Evolutionary conservation across 2,797 vertebrate species (phyloP).

Genomic region (Choloepus didactylus): DNA sequence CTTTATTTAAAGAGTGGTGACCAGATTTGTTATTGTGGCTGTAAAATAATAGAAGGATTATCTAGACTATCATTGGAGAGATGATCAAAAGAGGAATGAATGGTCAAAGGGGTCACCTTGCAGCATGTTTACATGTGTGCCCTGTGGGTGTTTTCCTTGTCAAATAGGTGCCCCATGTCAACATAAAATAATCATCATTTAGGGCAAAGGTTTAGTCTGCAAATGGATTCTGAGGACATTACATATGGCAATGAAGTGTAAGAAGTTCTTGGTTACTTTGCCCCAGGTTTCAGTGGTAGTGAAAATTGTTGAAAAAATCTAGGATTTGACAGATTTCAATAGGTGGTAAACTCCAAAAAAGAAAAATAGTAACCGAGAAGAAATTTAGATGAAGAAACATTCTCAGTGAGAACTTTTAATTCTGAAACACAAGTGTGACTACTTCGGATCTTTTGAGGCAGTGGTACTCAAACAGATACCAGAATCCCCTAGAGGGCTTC

Average conservation of each 20-base stretch:
- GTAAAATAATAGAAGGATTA: slow-evolving; percentile 6
- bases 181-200: slow-evolving; percentile 51
- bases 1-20: slow-evolving; percentile 3
- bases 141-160: slow-evolving; percentile 20
- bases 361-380: neutral
- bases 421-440: slow-evolving; percentile 21
- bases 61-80: neutral
- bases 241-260: neutral
- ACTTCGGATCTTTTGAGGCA: neutral
- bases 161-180: slow-evolving; percentile 17
- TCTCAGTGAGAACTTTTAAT: neutral
- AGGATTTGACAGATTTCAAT: slow-evolving; percentile 16
- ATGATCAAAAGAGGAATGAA: neutral
- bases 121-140: neutral
- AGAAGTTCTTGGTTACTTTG: neutral
- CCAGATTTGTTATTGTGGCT: slow-evolving; percentile 4
- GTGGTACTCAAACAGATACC: neutral
- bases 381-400: neutral
- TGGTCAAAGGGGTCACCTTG: neutral
- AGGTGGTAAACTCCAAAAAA: neutral
- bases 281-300: neutral
- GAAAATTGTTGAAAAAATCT: neutral
- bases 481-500: neutral
- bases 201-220: neutral
- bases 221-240: neutral